Evolutionary conservation across 2,888 invertebrate genomes (phyloP).

Genomic region (Tortricodes alternella): DNA sequence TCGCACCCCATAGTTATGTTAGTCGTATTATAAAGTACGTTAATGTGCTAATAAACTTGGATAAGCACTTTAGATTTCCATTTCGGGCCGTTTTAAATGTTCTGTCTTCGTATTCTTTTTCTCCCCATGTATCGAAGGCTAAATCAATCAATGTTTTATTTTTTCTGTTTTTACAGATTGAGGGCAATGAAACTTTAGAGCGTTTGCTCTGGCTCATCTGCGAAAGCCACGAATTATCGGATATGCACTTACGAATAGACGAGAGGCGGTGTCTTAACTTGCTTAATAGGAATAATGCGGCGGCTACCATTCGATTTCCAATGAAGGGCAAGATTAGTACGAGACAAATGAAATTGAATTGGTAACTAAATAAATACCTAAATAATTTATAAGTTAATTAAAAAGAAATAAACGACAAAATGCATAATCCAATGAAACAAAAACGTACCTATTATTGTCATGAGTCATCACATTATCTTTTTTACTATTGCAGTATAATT

Average conservation of each 20-base stretch:
- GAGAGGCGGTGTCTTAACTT: conserved; percentile 87
- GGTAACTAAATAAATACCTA: conserved; percentile 69
- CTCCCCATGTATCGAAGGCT: too few relatives aligned
- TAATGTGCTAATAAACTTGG: too few relatives aligned
- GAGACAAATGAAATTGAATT: conserved; percentile 89
- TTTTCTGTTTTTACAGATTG: conserved; percentile 69
- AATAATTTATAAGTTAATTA: too few relatives aligned
- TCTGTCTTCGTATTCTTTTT: too few relatives aligned
- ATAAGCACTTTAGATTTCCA: too few relatives aligned
- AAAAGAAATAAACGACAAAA: too few relatives aligned
- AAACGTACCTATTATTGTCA: not conserved
- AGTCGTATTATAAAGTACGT: too few relatives aligned
- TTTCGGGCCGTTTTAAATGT: too few relatives aligned
- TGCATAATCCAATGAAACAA: too few relatives aligned
- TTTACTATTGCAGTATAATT: conserved; percentile 82
- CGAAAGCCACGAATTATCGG: conserved; percentile 86
- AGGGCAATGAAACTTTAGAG: conserved; percentile 81
- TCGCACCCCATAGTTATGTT: too few relatives aligned
- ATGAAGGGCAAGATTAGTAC: conserved; percentile 87
- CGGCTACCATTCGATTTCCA: conserved; percentile 85
- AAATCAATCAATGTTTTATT: not conserved
- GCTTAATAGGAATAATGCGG: conserved; percentile 84
- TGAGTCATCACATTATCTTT: not conserved
- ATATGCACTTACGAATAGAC: conserved; percentile 85
- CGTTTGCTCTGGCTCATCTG: conserved; percentile 81